Percentiles rank a stretch among this genome's conserved stretches.
Conservation (phyloP, 2,888 invertebrate species). For the Drosophila lacicola region DNA sequence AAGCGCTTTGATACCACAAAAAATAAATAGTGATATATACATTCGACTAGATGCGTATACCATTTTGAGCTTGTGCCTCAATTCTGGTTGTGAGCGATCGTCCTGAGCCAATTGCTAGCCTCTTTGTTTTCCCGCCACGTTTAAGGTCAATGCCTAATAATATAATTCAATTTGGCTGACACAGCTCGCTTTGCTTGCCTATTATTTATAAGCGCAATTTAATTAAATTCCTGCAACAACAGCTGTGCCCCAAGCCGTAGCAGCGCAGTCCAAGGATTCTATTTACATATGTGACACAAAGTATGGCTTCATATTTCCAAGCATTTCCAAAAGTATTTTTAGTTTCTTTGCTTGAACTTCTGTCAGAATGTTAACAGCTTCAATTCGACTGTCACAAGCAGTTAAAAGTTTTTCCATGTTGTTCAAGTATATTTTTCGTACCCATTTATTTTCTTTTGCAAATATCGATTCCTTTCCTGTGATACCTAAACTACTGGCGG, state of each 20-base stretch:
- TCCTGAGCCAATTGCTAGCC: constrained; percentile 4
- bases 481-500: constrained; percentile 7
- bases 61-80: constrained; percentile 16
- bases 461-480: constrained; percentile 43
- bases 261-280: neutral
- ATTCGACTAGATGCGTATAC: constrained; percentile 9
- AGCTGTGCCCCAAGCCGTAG: constrained; percentile 17
- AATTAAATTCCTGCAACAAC: constrained; percentile 58
- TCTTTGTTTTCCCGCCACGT: constrained; percentile 7
- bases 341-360: constrained; percentile 27
- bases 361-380: constrained; percentile 11
- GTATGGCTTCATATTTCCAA: neutral
- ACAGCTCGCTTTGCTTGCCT: constrained; percentile 18
- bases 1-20: constrained; percentile 64
- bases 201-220: constrained; percentile 68
- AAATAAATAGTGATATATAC: constrained; percentile 3
- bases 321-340: constrained; percentile 3
- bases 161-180: constrained; percentile 66
- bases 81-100: constrained; percentile 38
- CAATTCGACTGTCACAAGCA: constrained; percentile 44
- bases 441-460: constrained; percentile 3
- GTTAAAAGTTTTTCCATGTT: constrained; percentile 46
- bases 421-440: constrained; percentile 7
- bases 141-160: constrained; percentile 62
- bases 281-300: neutral